These are phyloP conservation scores for Meganola albula DNA, from an alignment of 2,888 invertebrate species.

Conservation along the genomic window DNA sequence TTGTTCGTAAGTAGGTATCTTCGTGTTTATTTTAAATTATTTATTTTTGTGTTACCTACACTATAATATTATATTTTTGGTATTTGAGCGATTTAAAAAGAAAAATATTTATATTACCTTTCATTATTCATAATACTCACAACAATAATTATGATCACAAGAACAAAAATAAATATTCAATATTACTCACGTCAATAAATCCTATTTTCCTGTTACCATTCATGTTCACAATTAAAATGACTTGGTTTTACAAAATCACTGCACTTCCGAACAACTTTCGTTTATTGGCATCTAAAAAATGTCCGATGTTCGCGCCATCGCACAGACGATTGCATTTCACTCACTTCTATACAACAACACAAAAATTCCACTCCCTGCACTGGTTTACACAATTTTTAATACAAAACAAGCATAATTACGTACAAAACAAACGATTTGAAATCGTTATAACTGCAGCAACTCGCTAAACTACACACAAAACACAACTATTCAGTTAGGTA, in stretches of 20 bases:
- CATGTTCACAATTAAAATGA: constrained; percentile 25
- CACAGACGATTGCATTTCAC: constrained; percentile 40
- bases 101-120: no score
- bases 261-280: constrained; percentile 27
- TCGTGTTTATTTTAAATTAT: no score
- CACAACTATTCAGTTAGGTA: constrained; percentile 55
- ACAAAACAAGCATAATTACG: constrained; percentile 38
- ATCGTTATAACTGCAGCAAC: constrained; percentile 53
- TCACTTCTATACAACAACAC: constrained; percentile 36
- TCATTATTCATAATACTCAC: no score
- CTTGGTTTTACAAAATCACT: constrained; percentile 23
- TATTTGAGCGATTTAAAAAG: no score
- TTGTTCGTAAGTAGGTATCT: no score
- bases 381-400: constrained; percentile 28
- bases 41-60: no score
- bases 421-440: constrained; percentile 40
- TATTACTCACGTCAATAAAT: constrained; percentile 25
- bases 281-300: constrained; percentile 37
- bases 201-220: constrained; percentile 22
- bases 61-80: no score
- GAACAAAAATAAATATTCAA: background rate
- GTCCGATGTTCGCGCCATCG: constrained; percentile 50
- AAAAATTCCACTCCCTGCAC: constrained; percentile 27
- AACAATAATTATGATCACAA: no score
- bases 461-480: constrained; percentile 64